These are phyloP conservation scores for Trochalopteron elliotii DNA, from an alignment of 2,113 vertebrate species.

Conservation along the genomic window DNA sequence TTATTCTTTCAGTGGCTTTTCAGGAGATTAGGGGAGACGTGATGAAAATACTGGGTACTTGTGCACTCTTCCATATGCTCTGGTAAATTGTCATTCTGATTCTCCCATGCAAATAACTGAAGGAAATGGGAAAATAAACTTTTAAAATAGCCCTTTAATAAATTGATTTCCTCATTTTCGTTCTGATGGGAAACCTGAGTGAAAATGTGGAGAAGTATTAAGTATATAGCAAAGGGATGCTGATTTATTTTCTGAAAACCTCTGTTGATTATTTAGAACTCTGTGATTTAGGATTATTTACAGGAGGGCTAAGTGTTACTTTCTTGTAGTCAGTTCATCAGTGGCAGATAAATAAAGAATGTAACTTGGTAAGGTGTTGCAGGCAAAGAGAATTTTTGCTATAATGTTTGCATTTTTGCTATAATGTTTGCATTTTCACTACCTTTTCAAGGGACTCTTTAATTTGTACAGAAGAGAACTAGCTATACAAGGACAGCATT, in stretches of 20 bases:
- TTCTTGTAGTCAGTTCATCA: neutral
- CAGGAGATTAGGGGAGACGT: neutral
- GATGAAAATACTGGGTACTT: neutral
- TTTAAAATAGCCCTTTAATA: neutral
- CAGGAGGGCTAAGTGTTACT: neutral
- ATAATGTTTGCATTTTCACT: neutral
- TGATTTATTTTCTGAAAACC: neutral
- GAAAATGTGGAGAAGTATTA: neutral
- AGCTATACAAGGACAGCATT: neutral
- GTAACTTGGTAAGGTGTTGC: neutral
- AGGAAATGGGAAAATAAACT: neutral
- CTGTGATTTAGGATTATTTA: neutral
- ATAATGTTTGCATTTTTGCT: neutral
- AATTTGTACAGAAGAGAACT: neutral
- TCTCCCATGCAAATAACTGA: neutral
- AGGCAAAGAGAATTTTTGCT: neutral
- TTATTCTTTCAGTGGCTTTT: neutral
- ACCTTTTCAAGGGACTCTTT: neutral
- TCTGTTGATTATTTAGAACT: neutral
- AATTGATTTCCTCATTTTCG: neutral
- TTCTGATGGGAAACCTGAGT: neutral
- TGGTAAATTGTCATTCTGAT: neutral
- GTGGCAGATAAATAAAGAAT: neutral
- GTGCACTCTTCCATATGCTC: neutral
- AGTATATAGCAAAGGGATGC: neutral